Evolutionary conservation across 2,888 invertebrate species (phyloP), one percentile per base, ranked within the genome.

Genomic region (Cataglyphis livida): DNA sequence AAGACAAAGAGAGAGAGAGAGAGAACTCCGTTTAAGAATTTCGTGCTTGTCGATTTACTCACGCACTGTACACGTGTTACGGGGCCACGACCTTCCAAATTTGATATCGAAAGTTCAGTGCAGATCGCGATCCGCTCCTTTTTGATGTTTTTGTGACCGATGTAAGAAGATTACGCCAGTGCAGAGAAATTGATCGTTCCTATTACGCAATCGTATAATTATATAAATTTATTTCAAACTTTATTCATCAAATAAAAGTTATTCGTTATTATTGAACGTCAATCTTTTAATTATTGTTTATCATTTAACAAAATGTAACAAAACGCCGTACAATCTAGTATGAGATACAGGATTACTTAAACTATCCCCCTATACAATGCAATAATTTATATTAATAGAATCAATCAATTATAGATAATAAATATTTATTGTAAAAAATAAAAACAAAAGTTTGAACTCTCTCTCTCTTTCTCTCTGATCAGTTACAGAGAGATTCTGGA

Each of bases 71-170:
- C 83, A 82, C 86, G 85, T 89, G 89, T 82, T 18, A 84, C 48
- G 65, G 84, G 84, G 82, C 83, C 83, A 82, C 81, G 86, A 88
- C 86, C 87, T 88, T 84, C 85, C 82, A 87, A 90, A 86, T 88
- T 82, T 32, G 88, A 84, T 90, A 87, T 86, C 84, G 18, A 76
- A 85, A 84, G 87, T 87, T 89, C 89, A 84, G 84, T 84, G 83
- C 87, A 85, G 82, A 84, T 83, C 70, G 74, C 68, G 64, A 82
- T 83, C 66, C 54, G 59, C 18, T 59, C 83, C 21, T 87, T 65
- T 51, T 79, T 87, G 79, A 76, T 32, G 9, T 68, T 57, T 66
- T 64, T 51, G 44, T 25, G 18, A 12, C n/a, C 35, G 44, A 70
- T 44, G 32, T 18, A 59, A 32, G 44, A 68, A 68, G 70, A 79